phyloP scores from a whole-genome alignment of 1,140 invertebrate genomes.

The Eciton burchellii region DNA sequence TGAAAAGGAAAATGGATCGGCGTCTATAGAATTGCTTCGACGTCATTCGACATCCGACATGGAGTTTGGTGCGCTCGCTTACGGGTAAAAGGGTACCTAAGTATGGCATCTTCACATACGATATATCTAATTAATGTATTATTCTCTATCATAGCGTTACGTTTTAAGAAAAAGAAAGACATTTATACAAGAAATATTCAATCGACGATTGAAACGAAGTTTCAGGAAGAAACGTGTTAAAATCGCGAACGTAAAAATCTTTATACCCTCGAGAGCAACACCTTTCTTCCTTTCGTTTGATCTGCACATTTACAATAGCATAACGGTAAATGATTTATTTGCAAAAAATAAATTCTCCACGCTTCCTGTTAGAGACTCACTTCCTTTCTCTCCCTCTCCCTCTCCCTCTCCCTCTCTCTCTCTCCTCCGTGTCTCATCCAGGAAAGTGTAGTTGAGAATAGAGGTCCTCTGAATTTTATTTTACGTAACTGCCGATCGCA shows the following conservation, averaged over 20 bases:
- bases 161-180: conserved; percentile 26
- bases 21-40: conserved; percentile 62
- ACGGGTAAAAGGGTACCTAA: conserved; percentile 70
- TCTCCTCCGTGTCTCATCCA: no score
- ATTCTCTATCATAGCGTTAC: conserved; percentile 63
- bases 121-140: conserved; percentile 57
- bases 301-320: no score
- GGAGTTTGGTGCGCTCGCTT: conserved; percentile 55
- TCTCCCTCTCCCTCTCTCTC: no score
- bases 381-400: no score
- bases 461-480: no score
- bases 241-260: conserved; percentile 35
- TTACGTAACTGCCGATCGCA: no score
- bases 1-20: conserved; percentile 47
- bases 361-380: no score
- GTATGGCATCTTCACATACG: conserved; percentile 73
- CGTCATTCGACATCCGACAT: conserved; percentile 2
- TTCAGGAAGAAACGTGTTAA: conserved; percentile 44
- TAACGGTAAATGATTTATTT: not conserved
- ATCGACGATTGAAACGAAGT: conserved; percentile 8
- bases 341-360: no score
- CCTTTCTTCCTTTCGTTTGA: not conserved
- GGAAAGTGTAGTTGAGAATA: no score
- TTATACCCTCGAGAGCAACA: not conserved
- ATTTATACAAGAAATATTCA: conserved; percentile 46